These are phyloP conservation scores for Caracal caracal DNA, from an alignment of 2,113 vertebrate genomes.

Conservation along the genomic window DNA sequence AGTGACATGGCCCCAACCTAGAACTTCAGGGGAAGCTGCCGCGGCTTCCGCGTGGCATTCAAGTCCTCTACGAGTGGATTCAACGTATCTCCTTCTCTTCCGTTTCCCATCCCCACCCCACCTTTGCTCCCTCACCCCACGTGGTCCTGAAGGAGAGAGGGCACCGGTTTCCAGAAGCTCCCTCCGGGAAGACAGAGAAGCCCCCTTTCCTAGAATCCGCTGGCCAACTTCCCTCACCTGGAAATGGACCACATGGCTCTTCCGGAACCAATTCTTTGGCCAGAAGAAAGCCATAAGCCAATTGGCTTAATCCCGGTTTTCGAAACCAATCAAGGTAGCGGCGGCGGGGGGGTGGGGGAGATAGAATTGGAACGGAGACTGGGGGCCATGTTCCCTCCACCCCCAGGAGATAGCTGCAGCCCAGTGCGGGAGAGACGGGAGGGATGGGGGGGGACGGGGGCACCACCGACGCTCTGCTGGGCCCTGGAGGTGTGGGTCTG, in stretches of 20 bases:
- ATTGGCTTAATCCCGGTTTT: background rate
- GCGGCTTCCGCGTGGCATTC: fast-evolving
- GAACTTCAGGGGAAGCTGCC: fast-evolving
- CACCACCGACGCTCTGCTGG: fast-evolving
- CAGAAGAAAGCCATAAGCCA: background rate
- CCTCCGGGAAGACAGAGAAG: background rate
- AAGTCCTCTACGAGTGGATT: fast-evolving
- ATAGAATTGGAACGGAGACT: background rate
- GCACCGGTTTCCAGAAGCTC: no score
- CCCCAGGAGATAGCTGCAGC: background rate
- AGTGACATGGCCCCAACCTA: background rate
- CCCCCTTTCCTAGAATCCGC: background rate
- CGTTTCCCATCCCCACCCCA: fast-evolving
- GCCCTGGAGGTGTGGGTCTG: background rate
- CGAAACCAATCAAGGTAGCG: background rate
- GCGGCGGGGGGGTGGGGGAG: no score
- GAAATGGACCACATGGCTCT: fast-evolving
- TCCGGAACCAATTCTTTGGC: background rate
- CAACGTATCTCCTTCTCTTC: background rate
- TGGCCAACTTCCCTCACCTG: background rate
- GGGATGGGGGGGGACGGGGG: fast-evolving
- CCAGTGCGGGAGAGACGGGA: fast-evolving
- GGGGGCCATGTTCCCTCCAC: fast-evolving
- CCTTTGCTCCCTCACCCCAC: fast-evolving
- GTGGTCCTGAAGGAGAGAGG: background rate